Percentiles rank a stretch among this genome's conserved stretches.
These are phyloP conservation scores for Rhinolophus sinicus DNA, from an alignment of 2,113 vertebrate genomes.

Conservation along the genomic window DNA sequence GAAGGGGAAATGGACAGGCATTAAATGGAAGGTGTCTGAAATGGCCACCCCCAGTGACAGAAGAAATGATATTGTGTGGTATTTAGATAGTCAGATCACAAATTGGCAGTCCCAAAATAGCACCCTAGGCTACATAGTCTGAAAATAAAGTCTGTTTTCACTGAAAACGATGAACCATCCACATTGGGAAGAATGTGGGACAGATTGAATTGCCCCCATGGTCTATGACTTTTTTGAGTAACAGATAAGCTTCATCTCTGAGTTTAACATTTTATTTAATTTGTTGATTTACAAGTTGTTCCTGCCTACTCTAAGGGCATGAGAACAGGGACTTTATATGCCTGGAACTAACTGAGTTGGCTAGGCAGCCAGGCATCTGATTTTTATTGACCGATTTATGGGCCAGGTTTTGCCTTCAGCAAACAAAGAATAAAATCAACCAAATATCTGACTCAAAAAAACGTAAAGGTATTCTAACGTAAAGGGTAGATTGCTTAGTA, in stretches of 20 bases:
- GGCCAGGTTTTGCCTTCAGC: background rate
- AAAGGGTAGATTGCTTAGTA: background rate
- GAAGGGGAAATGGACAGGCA: background rate
- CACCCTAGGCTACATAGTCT: background rate
- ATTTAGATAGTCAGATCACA: background rate
- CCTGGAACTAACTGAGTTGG: background rate
- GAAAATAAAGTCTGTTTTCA: background rate
- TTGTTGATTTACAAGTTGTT: background rate
- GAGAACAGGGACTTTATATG: background rate
- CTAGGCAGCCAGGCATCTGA: background rate
- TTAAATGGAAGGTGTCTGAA: background rate
- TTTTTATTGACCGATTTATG: background rate
- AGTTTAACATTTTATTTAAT: background rate
- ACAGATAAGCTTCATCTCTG: background rate
- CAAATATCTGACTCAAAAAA: background rate
- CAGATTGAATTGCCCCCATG: fast-evolving
- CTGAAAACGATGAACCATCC: background rate
- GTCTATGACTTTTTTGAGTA: background rate
- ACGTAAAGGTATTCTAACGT: background rate
- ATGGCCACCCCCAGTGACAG: background rate
- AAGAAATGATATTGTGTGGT: fast-evolving
- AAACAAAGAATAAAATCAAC: background rate
- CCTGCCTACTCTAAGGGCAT: background rate
- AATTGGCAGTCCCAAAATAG: conserved; percentile 12
- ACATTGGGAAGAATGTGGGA: background rate